Evolutionary conservation across 1,140 invertebrate species (phyloP), one percentile per base, ranked within the genome.

Genomic region (Brachionus paranguensis): DNA sequence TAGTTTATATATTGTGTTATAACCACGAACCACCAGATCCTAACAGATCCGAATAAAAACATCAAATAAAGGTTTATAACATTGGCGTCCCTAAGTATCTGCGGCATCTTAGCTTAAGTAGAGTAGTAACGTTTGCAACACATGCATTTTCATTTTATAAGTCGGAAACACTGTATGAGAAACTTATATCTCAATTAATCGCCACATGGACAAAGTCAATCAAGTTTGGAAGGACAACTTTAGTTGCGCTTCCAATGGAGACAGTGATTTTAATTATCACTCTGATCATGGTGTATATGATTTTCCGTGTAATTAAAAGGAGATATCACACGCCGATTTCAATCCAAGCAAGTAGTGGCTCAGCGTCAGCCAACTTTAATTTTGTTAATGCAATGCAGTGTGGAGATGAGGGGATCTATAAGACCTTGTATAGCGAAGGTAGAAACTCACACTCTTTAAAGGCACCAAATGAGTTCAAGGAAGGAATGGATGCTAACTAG

Each of bases 71-170:
- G n/a, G n/a, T n/a, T n/a, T n/a, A n/a, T n/a, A n/a, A n/a, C n/a
- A n/a, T n/a, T n/a, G n/a, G n/a, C n/a, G n/a, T n/a, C n/a, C n/a
- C n/a, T n/a, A n/a, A n/a, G n/a, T n/a, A n/a, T n/a, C n/a, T n/a
- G n/a, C n/a, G n/a, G n/a, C n/a, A n/a, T n/a, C n/a, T n/a, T n/a
- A n/a, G n/a, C n/a, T n/a, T n/a, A n/a, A n/a, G n/a, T n/a, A n/a
- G n/a, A n/a, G n/a, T n/a, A n/a, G 27, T 3, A 3, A 29, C 3
- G 1, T 2, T 1, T 1, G 1, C 1, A n/a, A n/a, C n/a, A n/a
- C n/a, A n/a, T n/a, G n/a, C n/a, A n/a, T n/a, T n/a, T n/a, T n/a
- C n/a, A n/a, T 29, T 29, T 29, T 29, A 29, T 29, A 29, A 29
- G 27, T 2, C 27, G 3, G 27, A 29, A 29, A 2, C 27, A 29